Percentiles rank a stretch among this genome's conserved stretches.
Evolutionary conservation across 2,113 vertebrate genomes (phyloP).

Genomic region (Limnothrissa miodon): DNA sequence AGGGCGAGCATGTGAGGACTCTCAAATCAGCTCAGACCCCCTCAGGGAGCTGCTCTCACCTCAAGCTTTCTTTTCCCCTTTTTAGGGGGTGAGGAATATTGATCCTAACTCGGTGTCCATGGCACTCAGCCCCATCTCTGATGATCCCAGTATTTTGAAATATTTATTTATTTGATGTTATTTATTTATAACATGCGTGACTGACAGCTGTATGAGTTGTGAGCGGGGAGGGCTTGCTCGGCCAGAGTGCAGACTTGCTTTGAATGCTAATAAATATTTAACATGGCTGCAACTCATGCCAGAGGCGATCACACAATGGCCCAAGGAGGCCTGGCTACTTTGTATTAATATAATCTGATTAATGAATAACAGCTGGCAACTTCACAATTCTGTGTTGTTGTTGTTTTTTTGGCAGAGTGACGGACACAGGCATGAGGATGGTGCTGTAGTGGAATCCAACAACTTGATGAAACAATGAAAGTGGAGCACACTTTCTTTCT

Average conservation of each 20-base stretch:
- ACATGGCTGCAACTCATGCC: slow-evolving; percentile 38
- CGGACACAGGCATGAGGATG: background rate
- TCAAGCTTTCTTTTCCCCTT: background rate
- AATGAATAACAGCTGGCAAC: slow-evolving; percentile 51
- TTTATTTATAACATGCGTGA: slow-evolving; percentile 31
- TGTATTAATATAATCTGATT: slow-evolving; percentile 41
- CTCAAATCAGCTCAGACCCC: slow-evolving; percentile 9
- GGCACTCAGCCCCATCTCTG: slow-evolving; percentile 19
- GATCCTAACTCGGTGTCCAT: slow-evolving; percentile 25
- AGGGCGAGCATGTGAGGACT: background rate
- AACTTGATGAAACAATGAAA: slow-evolving; percentile 3
- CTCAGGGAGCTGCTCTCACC: background rate
- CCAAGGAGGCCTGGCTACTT: slow-evolving; percentile 33
- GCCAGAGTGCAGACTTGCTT: slow-evolving; percentile 38
- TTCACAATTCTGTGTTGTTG: slow-evolving; percentile 23
- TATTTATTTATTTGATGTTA: background rate
- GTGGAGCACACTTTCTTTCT: too few relatives aligned
- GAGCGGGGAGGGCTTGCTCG: slow-evolving; percentile 3
- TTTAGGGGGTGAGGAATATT: slow-evolving; percentile 21
- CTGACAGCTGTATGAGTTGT: slow-evolving; percentile 33
- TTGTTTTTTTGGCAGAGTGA: background rate
- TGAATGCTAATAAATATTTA: slow-evolving; percentile 52
- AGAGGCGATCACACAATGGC: slow-evolving; percentile 36
- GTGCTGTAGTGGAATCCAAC: background rate
- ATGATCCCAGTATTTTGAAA: background rate